Base-by-base conservation (phyloP, 1,140 invertebrate species). In the Pogonomyrmex barbatus region DNA sequence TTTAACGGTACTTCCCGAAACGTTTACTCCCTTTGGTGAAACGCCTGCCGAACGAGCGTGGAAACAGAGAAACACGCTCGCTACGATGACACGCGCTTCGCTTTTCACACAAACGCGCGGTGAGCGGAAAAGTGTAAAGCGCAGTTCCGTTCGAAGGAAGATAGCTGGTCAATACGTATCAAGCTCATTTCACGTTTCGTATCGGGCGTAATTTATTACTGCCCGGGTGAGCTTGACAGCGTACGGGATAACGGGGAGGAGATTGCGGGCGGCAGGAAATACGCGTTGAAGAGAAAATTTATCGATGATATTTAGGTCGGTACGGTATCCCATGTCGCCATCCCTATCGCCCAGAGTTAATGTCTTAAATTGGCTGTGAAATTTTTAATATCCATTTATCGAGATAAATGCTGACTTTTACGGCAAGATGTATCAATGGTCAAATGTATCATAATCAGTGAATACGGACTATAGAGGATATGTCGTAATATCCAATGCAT, bases 81-180 rank as follows among this genome's bases (percentile, higher is more conserved):
- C 63, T 90, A 82, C 71, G 52, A 82, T 75, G 71, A 90, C 86
- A 86, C 68, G 70, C 42, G 24, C 39, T 17, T 42, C 17, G 42
- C 6, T n/a, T 76, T 54, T 65, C 63, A 39, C 24, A 14, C 36
- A 12, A 47, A 24, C 45, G 52, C 54, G 9, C 36, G 47, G 54
- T 52, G 36, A 24, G 14, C 36, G 30, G 47, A n/a, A 70, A 85
- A 30, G 60, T 47, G 60, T 56, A 36, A 68, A 65, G 33, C 9
- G 33, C 24, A 14, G 24, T 17, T 54, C 10, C 54, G 2, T 24
- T 70, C 24, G 24, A 58, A 36, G n/a, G 68, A 83, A 73, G 79
- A 54, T 83, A 47, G 12, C n/a, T 62, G 54, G 42, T 47, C 68
- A 73, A 45, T 60, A 82, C 39, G 78, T 73, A 73, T 82, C 47